These are phyloP conservation scores for Aspidapion aeneum DNA, from an alignment of 2,888 invertebrate genomes.

Conservation along the genomic window DNA sequence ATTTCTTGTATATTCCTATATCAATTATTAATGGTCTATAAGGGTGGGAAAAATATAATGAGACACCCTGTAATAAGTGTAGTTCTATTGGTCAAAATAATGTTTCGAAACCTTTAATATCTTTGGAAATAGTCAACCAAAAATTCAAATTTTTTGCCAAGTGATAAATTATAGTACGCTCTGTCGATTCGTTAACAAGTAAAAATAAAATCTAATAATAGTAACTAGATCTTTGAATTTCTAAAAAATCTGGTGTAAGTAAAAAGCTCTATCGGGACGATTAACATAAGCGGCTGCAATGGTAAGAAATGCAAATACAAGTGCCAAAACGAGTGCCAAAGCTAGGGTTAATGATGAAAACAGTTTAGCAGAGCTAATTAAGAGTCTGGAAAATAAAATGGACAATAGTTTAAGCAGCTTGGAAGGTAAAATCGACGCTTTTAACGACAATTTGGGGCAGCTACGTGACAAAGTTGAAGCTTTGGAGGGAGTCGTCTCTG, in stretches of 20 bases:
- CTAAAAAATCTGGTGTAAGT: background rate
- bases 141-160: background rate
- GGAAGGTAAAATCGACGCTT: background rate
- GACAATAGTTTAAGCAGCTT: background rate
- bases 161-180: background rate
- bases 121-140: background rate
- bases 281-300: background rate
- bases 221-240: background rate
- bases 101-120: too few species aligned
- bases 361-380: background rate
- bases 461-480: background rate
- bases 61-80: too few species aligned
- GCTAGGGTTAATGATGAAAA: background rate
- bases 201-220: background rate
- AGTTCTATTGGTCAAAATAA: too few species aligned
- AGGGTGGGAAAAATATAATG: too few species aligned
- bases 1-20: too few species aligned
- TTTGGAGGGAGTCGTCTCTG: background rate
- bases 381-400: background rate
- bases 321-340: background rate
- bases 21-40: too few species aligned
- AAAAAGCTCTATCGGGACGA: background rate
- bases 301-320: background rate
- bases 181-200: background rate
- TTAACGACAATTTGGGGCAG: background rate